A percentile compares a stretch with the other conserved stretches of the same genome.
phyloP scores from a whole-genome alignment of 1,140 invertebrate species.

The Drosophila baimaii region DNA sequence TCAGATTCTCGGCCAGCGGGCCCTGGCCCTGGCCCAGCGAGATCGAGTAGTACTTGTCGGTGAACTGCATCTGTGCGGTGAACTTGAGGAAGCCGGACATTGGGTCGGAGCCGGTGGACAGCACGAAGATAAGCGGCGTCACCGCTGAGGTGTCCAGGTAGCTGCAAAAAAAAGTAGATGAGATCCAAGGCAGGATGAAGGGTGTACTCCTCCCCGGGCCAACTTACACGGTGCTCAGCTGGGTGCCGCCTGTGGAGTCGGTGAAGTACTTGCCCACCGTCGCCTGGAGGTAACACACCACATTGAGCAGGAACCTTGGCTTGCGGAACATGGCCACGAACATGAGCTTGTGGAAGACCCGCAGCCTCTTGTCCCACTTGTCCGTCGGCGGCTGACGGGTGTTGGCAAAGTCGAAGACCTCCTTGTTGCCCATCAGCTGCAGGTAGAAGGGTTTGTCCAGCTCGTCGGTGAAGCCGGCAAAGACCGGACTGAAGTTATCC shows the following conservation, averaged over 20 bases:
- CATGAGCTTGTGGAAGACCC: conserved; percentile 92
- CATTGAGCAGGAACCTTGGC: conserved; percentile 92
- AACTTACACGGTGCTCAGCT: conserved; percentile 88
- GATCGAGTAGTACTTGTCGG: conserved; percentile 91
- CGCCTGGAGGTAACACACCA: conserved; percentile 90
- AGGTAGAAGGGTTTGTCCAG: conserved; percentile 86
- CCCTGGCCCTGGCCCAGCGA: conserved; percentile 96
- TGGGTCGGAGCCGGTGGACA: conserved; percentile 96
- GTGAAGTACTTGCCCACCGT: conserved; percentile 92
- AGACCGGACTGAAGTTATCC: conserved; percentile 85
- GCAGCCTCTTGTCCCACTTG: conserved; percentile 87
- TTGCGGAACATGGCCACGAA: conserved; percentile 91
- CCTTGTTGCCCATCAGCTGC: conserved; percentile 86
- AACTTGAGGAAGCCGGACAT: conserved; percentile 92
- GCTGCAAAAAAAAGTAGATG: conserved; percentile 83
- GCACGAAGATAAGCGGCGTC: conserved; percentile 93
- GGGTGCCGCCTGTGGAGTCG: conserved; percentile 88
- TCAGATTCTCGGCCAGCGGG: conserved; percentile 92
- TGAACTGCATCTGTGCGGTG: conserved; percentile 91
- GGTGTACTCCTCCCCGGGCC: too few relatives aligned
- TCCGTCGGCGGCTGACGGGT: conserved; percentile 34
- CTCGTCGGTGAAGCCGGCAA: conserved; percentile 85
- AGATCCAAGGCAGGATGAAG: not conserved
- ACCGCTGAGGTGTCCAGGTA: conserved; percentile 89
- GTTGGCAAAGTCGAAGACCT: conserved; percentile 62